Evolutionary conservation across 2,797 vertebrate genomes (phyloP).

Genomic region (Enoplosus armatus): DNA sequence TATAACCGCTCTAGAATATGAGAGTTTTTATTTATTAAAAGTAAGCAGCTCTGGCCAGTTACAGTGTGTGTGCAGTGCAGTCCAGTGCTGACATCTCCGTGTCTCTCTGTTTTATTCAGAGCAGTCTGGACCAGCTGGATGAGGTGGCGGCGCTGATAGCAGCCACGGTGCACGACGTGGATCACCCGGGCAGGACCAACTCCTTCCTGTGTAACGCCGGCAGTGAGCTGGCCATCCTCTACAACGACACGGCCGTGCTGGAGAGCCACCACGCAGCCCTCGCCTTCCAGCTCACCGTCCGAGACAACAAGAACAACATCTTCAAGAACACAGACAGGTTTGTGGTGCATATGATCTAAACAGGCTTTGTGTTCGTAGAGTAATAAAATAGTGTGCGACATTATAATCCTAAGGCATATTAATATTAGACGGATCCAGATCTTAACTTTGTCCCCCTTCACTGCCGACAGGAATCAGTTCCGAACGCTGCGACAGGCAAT

Average conservation of each 20-base stretch:
- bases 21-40: too few species aligned
- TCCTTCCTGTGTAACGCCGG: slow-evolving; percentile 96
- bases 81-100: neutral
- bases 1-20: too few species aligned
- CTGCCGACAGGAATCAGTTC: slow-evolving; percentile 92
- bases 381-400: neutral
- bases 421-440: neutral
- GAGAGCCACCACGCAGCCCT: slow-evolving; percentile 96
- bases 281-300: slow-evolving; percentile 94
- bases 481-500: slow-evolving; percentile 93
- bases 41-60: neutral
- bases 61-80: neutral
- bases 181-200: slow-evolving; percentile 96
- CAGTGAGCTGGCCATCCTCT: slow-evolving; percentile 93
- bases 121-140: slow-evolving; percentile 93
- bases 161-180: slow-evolving; percentile 94
- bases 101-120: slow-evolving; percentile 68
- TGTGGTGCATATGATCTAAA: neutral
- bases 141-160: slow-evolving; percentile 94
- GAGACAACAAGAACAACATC: slow-evolving; percentile 94
- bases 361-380: neutral
- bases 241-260: slow-evolving; percentile 95
- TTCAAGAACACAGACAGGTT: slow-evolving; percentile 97
- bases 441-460: neutral
- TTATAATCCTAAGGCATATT: neutral